These are phyloP conservation scores for Pelecanoides urinatrix DNA, from an alignment of 2,113 vertebrate species.

Conservation along the genomic window DNA sequence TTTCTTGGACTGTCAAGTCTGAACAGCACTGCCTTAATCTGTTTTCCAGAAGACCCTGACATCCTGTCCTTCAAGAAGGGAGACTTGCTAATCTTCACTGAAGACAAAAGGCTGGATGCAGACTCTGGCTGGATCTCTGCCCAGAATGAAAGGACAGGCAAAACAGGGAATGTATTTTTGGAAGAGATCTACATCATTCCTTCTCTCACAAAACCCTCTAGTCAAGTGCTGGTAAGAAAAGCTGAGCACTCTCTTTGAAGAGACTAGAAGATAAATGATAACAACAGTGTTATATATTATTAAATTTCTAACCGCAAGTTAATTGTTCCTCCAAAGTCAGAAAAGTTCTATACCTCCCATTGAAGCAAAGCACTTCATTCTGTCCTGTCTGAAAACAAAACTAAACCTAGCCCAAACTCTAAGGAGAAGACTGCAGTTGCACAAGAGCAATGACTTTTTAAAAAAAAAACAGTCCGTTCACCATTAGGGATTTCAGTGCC, in stretches of 20 bases:
- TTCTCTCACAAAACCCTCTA: slow-evolving; percentile 84
- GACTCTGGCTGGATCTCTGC: slow-evolving; percentile 82
- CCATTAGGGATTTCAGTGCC: not conserved
- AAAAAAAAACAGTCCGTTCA: not conserved
- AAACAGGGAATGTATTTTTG: slow-evolving; percentile 79
- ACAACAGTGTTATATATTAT: not conserved
- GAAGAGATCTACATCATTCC: slow-evolving; percentile 84
- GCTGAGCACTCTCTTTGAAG: not conserved
- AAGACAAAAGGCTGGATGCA: slow-evolving; percentile 75
- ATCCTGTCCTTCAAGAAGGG: slow-evolving; percentile 89
- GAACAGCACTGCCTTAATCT: not conserved
- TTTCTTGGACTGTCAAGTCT: not conserved
- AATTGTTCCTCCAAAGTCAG: not conserved
- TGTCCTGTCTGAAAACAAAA: not conserved
- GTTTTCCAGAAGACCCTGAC: slow-evolving; percentile 79
- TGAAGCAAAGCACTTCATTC: not conserved
- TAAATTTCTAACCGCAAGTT: not conserved
- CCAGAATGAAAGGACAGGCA: slow-evolving; percentile 79
- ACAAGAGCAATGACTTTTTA: not conserved
- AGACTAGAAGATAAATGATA: not conserved
- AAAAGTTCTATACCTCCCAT: not conserved
- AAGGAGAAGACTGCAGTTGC: not conserved
- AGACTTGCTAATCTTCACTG: slow-evolving; percentile 84
- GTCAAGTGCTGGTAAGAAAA: slow-evolving; percentile 84
- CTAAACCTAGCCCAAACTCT: not conserved